Base-by-base conservation (phyloP, 2,888 invertebrate species). In the Drosophila putrida region DNA sequence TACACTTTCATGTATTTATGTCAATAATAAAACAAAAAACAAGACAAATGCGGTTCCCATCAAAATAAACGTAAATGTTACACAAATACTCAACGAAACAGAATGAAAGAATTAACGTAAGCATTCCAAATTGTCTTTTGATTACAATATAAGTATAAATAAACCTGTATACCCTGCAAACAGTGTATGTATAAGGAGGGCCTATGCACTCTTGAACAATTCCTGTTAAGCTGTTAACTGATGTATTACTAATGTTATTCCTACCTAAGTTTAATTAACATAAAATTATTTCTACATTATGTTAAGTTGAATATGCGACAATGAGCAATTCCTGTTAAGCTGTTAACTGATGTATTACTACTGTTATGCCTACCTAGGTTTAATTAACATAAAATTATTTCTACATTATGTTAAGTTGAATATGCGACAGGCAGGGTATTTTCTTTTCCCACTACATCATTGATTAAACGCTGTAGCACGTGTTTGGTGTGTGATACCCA, bases 401-500 rank as follows among this genome's bases (percentile, higher is more conserved):
- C 5, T 49, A 31, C 10, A 46, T 31, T 13, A 8, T 28, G n/a
- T 28, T 46, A 31, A 20, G 20, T 20, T 20, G 20, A 20, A 20
- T 20, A 20, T 20, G 20, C n/a, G n/a, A n/a, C n/a, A n/a, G n/a
- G n/a, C n/a, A n/a, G 38, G 38, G 44, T 58, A 27, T 44, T 6
- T 27, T 8, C 2, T 27, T 9, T 49, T 44, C 13, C 36, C 4
- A 6, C 10, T 4, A 10, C 6, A 1, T 10, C 9, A n/a, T 9
- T 11, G 20, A n/a, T 15, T 25, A 2, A n/a, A 28, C 9, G 6
- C 6, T 35, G 31, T 53, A 67, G 67, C 84, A 88, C 84, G 84
- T 88, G 88, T 81, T 86, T 35, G 43, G 53, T 70, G 84, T 60
- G 77, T 87, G 81, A 77, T 71, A 65, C 67, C 69, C 53, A n/a